Percentiles rank a stretch among this genome's conserved stretches.
Evolutionary conservation across 1,140 invertebrate genomes (phyloP).

Genomic region (Teleogryllus occipitalis): DNA sequence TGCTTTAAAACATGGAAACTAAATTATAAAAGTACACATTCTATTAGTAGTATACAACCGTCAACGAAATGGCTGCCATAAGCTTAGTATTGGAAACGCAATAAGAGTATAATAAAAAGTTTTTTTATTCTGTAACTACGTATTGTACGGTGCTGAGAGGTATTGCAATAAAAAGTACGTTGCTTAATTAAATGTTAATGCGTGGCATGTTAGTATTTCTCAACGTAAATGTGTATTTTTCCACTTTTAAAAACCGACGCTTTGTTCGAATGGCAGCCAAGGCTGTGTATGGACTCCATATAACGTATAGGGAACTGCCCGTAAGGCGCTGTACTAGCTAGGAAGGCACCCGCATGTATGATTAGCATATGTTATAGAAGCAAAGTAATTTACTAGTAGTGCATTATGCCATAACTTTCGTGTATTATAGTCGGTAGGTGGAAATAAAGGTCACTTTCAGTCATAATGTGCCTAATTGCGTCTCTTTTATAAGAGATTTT

Average conservation of each 20-base stretch:
- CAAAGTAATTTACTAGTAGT: background rate
- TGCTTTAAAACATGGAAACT: constrained; percentile 21
- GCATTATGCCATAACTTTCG: background rate
- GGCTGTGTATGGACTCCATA: constrained; percentile 19
- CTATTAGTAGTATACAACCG: constrained; percentile 30
- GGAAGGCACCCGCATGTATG: background rate
- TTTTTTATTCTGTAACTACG: constrained; percentile 15
- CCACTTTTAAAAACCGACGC: background rate
- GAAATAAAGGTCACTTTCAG: constrained; percentile 23
- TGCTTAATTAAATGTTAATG: background rate
- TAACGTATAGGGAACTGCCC: background rate
- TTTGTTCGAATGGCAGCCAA: constrained; percentile 22
- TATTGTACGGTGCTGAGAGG: background rate
- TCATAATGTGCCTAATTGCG: constrained; percentile 22
- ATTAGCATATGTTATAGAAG: background rate
- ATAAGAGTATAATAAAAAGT: constrained; percentile 8
- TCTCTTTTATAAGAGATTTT: constrained; percentile 24
- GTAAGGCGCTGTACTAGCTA: constrained; percentile 10
- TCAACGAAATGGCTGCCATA: constrained; percentile 39
- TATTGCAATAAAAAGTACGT: background rate
- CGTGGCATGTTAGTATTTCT: background rate
- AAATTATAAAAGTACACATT: constrained; percentile 22
- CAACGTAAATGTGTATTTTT: background rate
- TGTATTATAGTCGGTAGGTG: background rate
- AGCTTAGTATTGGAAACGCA: constrained; percentile 25